phyloP scores from a whole-genome alignment of 2,888 invertebrate genomes.

The Ormia ochracea region DNA sequence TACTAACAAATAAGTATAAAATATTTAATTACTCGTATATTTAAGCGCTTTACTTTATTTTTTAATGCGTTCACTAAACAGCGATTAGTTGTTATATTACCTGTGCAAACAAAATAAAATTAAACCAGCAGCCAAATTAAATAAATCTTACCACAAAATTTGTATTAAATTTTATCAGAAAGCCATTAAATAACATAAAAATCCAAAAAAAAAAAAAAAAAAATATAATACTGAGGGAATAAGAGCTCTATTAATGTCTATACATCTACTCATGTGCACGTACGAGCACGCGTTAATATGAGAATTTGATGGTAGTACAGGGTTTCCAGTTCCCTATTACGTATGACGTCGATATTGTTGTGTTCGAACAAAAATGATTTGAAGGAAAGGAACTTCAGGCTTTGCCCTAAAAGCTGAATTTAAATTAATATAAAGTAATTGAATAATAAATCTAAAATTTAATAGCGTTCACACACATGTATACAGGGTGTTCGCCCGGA shows the following conservation, averaged over 20 bases:
- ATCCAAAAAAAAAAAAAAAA: constrained; percentile 38
- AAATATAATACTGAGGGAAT: constrained; percentile 33
- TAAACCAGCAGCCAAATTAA: not conserved
- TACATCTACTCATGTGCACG: not conserved
- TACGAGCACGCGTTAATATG: not conserved
- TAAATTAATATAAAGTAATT: no score
- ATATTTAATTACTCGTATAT: constrained; percentile 56
- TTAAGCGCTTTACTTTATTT: constrained; percentile 44
- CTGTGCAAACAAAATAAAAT: constrained; percentile 3
- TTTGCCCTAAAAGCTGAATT: no score
- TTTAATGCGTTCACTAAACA: constrained; percentile 50
- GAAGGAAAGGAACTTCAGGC: no score
- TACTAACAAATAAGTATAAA: constrained; percentile 27
- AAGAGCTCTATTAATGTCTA: not conserved
- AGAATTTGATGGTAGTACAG: not conserved
- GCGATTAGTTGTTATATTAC: constrained; percentile 48
- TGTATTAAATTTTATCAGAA: constrained; percentile 54
- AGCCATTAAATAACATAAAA: constrained; percentile 50
- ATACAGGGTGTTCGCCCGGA: no score
- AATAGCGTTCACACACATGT: no score
- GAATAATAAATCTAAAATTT: no score
- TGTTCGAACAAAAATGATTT: no score
- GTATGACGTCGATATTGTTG: not conserved
- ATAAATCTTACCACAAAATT: constrained; percentile 46
- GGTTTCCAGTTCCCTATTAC: not conserved